Base-by-base conservation (phyloP, 2,888 invertebrate genomes). In the Eupithecia subumbrata region DNA sequence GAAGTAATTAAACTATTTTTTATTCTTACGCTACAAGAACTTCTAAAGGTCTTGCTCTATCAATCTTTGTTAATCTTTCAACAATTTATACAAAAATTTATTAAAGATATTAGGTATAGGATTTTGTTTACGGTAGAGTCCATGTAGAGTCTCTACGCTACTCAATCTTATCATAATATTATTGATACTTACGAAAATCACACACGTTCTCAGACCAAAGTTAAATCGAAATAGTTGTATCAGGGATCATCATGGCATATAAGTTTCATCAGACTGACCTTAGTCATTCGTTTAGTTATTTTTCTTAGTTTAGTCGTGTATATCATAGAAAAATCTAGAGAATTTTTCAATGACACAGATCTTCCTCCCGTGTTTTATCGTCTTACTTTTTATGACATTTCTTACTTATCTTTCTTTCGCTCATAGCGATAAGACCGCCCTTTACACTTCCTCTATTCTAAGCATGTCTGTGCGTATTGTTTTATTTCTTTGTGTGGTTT, bases 211-310 rank as follows among this genome's bases (percentile, higher is more conserved):
- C 5, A 22, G 14, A 14, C 1, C 22, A 22, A 56, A 11, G 12
- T 22, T 56, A 56, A 56, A 56, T 52, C 60, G 5, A 60, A 25
- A 60, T 12, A 60, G 60, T 60, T 25, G 3, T 60, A 25, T 60
- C 60, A 30, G 1, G 30, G 30, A 30, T 30, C 30, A 25, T 60
- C 30, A 25, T 60, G 25, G 60, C 60, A 56, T 43, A 64, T n/a
- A 16, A 68, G 48, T 74, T 74, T 76, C 74, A 71, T 75, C 72
- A 75, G 52, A n/a, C 30, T 69, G 76, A 79, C 74, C 79, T 76
- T 68, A 76, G 25, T 37, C 40, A 30, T 63, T 30, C 30, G 14
- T 34, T 66, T n/a, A 30, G 16, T 9, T 66, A 66, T 37, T 37
- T 37, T 64, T 64, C 30, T 64, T 34, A 30, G 8, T 34, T 48